phyloP scores from a whole-genome alignment of 1,140 invertebrate species.

The Megathymus violae region DNA sequence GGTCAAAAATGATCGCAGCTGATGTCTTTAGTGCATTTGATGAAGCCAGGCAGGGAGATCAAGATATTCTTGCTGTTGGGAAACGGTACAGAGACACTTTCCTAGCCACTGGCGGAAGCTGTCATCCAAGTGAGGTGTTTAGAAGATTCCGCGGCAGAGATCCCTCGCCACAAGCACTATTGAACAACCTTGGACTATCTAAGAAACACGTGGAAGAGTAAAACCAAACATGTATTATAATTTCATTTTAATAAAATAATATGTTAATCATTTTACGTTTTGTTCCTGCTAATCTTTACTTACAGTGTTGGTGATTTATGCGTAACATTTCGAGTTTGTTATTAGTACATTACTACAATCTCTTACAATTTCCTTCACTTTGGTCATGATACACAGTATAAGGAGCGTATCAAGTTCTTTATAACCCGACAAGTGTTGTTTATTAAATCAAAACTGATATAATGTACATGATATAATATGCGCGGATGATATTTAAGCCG shows the following conservation, averaged over 20 bases:
- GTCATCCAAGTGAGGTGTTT: slow-evolving; percentile 93
- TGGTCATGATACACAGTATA: too few species aligned
- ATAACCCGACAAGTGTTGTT: too few species aligned
- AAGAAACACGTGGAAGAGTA: slow-evolving; percentile 63
- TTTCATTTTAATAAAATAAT: slow-evolving; percentile 40
- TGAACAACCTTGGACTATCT: slow-evolving; percentile 86
- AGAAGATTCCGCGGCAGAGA: slow-evolving; percentile 95
- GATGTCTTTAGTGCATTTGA: slow-evolving; percentile 94
- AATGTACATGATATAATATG: too few species aligned
- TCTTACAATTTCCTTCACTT: too few species aligned
- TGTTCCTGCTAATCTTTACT: background rate
- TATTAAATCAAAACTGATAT: too few species aligned
- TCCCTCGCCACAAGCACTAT: slow-evolving; percentile 92
- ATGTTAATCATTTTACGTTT: slow-evolving; percentile 14
- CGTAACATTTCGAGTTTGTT: too few species aligned
- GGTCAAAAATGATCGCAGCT: slow-evolving; percentile 94
- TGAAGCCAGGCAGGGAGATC: slow-evolving; percentile 85
- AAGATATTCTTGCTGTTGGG: slow-evolving; percentile 84
- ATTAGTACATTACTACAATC: too few species aligned
- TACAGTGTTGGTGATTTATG: too few species aligned
- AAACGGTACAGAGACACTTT: slow-evolving; percentile 93
- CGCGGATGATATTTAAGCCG: too few species aligned
- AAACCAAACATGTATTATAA: slow-evolving; percentile 38
- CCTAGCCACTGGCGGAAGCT: slow-evolving; percentile 91
- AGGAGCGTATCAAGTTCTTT: too few species aligned